Conservation (phyloP, 2,888 invertebrate species). For the Acrobasis repandana region DNA sequence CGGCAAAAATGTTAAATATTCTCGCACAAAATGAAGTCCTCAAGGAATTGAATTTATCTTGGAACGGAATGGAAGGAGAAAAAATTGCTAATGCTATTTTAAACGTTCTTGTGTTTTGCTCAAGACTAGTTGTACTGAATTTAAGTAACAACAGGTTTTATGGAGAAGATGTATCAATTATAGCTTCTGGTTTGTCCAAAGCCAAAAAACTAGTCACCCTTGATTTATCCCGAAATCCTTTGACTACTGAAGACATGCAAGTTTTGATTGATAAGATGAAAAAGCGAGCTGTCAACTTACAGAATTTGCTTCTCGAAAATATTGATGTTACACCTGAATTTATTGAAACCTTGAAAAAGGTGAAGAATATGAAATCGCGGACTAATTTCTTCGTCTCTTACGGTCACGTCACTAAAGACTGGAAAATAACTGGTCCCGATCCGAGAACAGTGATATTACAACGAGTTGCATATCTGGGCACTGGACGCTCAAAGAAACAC, state of each 20-base stretch:
- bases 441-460: conserved; percentile 42
- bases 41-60: conserved; percentile 47
- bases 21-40: conserved; percentile 39
- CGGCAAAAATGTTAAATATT: conserved; percentile 40
- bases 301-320: conserved; percentile 44
- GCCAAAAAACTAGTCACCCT: conserved; percentile 44
- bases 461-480: conserved; percentile 45
- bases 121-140: conserved; percentile 41
- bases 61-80: conserved; percentile 44
- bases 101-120: conserved; percentile 34
- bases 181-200: conserved; percentile 36
- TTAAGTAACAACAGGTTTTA: conserved; percentile 47
- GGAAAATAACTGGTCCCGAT: conserved; percentile 41
- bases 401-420: conserved; percentile 42
- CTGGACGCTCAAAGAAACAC: conserved; percentile 32
- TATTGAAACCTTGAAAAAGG: conserved; percentile 35
- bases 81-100: conserved; percentile 41
- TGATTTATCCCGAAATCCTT: conserved; percentile 51
- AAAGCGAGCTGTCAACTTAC: conserved; percentile 40
- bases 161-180: conserved; percentile 37
- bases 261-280: conserved; percentile 42
- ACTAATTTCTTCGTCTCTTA: conserved; percentile 41
- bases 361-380: conserved; percentile 42
- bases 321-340: conserved; percentile 45
- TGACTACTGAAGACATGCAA: conserved; percentile 42